Evolutionary conservation across 2,888 invertebrate genomes (phyloP).

Genomic region (Helicoverpa assulta): DNA sequence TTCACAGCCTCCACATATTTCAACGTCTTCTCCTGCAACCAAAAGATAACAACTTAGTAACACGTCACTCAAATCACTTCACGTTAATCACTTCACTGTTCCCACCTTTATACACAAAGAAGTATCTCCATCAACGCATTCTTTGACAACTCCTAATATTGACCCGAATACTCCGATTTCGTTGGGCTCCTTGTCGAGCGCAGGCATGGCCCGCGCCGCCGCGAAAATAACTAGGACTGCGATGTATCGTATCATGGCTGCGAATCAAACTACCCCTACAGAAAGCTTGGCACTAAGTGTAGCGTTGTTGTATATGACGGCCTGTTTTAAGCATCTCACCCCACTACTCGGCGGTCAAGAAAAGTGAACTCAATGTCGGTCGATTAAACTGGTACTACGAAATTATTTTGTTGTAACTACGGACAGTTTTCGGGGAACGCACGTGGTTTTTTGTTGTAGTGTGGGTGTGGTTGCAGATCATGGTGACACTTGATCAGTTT

Average conservation of each 20-base stretch:
- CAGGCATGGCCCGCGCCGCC: conserved; percentile 86
- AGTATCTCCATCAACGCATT: conserved; percentile 93
- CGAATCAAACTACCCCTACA: conserved; percentile 81
- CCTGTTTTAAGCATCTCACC: conserved; percentile 87
- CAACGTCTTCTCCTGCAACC: conserved; percentile 93
- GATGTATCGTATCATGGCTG: conserved; percentile 85
- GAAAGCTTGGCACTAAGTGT: conserved; percentile 87
- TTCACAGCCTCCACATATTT: conserved; percentile 91
- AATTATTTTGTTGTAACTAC: conserved; percentile 83
- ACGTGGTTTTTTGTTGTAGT: conserved; percentile 66
- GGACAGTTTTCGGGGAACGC: conserved; percentile 77
- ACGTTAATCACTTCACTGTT: conserved; percentile 66
- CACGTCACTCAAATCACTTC: conserved; percentile 69
- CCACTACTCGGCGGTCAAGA: conserved; percentile 84
- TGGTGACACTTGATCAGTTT: conserved; percentile 53
- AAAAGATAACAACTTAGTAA: conserved; percentile 77
- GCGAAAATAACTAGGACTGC: conserved; percentile 88
- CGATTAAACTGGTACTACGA: conserved; percentile 84
- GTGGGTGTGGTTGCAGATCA: conserved; percentile 44
- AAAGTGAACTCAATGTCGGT: conserved; percentile 84
- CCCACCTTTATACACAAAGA: conserved; percentile 93
- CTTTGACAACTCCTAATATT: conserved; percentile 92
- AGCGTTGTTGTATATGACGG: conserved; percentile 80
- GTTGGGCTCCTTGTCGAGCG: conserved; percentile 89
- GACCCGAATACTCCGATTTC: conserved; percentile 80